phyloP scores from a whole-genome alignment of 2,888 invertebrate genomes.

The Habrosyne pyritoides region DNA sequence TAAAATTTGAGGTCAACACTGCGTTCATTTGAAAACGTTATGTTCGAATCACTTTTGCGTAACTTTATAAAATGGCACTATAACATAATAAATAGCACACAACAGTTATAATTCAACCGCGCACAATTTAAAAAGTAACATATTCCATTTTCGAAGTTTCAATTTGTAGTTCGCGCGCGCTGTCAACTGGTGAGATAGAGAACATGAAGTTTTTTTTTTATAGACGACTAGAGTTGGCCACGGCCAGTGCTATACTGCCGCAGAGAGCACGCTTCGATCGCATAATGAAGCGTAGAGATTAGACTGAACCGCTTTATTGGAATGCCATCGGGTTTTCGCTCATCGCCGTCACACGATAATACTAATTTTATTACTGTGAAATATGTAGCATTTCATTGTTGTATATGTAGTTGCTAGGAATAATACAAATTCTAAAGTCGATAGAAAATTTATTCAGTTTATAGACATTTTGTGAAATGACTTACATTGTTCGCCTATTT shows the following conservation, averaged over 20 bases:
- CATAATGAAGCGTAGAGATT: constrained; percentile 32
- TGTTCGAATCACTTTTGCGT: constrained; percentile 44
- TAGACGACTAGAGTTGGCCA: constrained; percentile 53
- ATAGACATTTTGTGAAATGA: too few species aligned
- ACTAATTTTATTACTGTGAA: constrained; percentile 17
- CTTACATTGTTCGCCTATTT: too few species aligned
- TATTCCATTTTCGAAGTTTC: constrained; percentile 30
- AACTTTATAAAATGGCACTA: constrained; percentile 26
- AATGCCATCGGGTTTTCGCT: constrained; percentile 55
- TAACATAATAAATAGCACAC: constrained; percentile 17
- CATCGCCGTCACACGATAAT: constrained; percentile 29
- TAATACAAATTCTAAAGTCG: not conserved
- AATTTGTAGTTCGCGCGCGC: constrained; percentile 42
- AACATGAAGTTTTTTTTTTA: constrained; percentile 38
- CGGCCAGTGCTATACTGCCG: constrained; percentile 56
- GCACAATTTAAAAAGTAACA: constrained; percentile 23
- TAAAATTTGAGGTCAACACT: constrained; percentile 75
- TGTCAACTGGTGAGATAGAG: constrained; percentile 11
- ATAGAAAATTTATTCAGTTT: too few species aligned
- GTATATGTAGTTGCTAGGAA: constrained; percentile 4
- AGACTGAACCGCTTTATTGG: constrained; percentile 44
- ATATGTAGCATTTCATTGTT: not conserved
- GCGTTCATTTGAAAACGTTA: constrained; percentile 70
- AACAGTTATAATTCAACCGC: constrained; percentile 25
- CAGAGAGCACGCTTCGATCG: constrained; percentile 23